Conservation (phyloP, 2,888 invertebrate genomes). For the Gasteruption jaculator region DNA sequence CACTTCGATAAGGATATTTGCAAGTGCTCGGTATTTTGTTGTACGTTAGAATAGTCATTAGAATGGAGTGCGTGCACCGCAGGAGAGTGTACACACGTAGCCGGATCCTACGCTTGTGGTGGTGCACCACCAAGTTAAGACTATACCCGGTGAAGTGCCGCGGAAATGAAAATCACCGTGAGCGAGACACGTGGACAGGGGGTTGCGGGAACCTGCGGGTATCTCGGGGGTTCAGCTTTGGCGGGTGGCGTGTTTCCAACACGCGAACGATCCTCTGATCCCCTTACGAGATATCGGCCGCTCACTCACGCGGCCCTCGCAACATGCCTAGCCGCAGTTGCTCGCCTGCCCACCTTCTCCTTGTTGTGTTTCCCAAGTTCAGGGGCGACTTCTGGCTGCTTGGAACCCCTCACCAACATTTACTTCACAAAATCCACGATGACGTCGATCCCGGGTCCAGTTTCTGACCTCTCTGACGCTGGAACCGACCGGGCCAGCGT, state of each 20-base stretch:
- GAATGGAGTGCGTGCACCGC: too few species aligned
- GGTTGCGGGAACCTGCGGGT: slow-evolving; percentile 30
- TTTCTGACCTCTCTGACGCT: too few species aligned
- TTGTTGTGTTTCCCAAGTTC: slow-evolving; percentile 22
- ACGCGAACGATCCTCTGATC: slow-evolving; percentile 52
- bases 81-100: too few species aligned
- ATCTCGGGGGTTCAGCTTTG: slow-evolving; percentile 38
- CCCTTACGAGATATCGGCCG: slow-evolving; percentile 51
- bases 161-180: slow-evolving; percentile 51
- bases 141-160: slow-evolving; percentile 36
- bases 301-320: slow-evolving; percentile 48
- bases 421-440: too few species aligned
- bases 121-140: too few species aligned
- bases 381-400: slow-evolving; percentile 20
- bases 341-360: slow-evolving; percentile 12
- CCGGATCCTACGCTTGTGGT: too few species aligned
- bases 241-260: slow-evolving; percentile 46
- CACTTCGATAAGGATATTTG: too few species aligned
- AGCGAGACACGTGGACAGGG: slow-evolving; percentile 48
- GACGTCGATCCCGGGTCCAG: too few species aligned
- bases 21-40: too few species aligned
- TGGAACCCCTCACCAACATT: too few species aligned
- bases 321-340: slow-evolving; percentile 36
- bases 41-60: too few species aligned
- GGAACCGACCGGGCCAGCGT: too few species aligned